phyloP scores from a whole-genome alignment of 2,888 invertebrate genomes.

The Eudasyphora cyanicolor region DNA sequence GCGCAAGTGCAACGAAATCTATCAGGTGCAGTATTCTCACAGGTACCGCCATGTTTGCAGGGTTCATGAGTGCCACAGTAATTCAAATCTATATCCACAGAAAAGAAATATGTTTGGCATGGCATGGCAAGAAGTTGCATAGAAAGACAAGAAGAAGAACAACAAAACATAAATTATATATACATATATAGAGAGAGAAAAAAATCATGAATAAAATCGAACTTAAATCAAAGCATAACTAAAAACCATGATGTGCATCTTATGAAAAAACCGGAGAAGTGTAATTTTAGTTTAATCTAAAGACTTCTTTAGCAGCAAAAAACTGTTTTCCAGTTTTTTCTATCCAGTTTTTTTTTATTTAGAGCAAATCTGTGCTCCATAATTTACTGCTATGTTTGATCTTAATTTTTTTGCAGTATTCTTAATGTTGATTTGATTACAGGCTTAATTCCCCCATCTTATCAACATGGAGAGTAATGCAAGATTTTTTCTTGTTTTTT shows the following conservation, averaged over 20 bases:
- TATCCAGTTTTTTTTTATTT: too few species aligned
- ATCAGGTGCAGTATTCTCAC: conserved; percentile 96
- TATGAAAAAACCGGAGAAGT: too few species aligned
- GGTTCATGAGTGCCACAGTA: conserved; percentile 97
- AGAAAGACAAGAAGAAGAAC: conserved; percentile 60
- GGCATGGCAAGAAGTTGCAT: too few species aligned
- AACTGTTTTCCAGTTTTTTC: too few species aligned
- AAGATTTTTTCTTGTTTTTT: too few species aligned
- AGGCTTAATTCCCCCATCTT: neutral
- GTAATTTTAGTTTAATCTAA: too few species aligned
- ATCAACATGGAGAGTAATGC: too few species aligned
- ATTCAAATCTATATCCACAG: conserved; percentile 88
- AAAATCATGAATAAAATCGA: conserved; percentile 1
- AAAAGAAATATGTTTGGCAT: too few species aligned
- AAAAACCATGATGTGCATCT: too few species aligned
- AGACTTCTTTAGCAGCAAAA: too few species aligned
- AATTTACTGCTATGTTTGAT: too few species aligned
- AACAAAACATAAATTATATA: conserved; percentile 40
- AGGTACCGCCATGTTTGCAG: conserved; percentile 95
- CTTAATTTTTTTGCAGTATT: neutral
- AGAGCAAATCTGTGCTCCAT: too few species aligned
- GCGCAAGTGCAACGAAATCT: conserved; percentile 95
- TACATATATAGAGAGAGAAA: neutral
- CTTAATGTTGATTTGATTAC: neutral
- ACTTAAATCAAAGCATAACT: conserved; percentile 42